Base-by-base conservation (phyloP, 2,888 invertebrate genomes). In the Ctenicera cuprea region DNA sequence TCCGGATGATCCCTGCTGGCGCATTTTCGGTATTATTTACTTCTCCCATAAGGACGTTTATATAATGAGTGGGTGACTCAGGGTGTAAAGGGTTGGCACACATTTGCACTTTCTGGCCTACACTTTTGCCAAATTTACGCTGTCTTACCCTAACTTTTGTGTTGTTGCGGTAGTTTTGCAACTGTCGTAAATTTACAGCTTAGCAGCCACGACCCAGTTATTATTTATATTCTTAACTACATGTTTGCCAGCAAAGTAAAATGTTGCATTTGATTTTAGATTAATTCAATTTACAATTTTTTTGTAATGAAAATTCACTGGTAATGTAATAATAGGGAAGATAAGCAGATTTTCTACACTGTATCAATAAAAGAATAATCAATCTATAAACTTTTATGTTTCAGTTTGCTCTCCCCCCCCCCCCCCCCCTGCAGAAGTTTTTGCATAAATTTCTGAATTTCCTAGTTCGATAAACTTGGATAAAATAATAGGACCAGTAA, bases 31-130 rank as follows among this genome's bases (percentile, higher is more conserved):
- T 71, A 66, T 66, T 67, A 73, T 62, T 61, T 48, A 64, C 43
- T 62, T 45, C 45, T 26, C 37, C 52, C 45, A 63, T 64, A 69
- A 64, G 71, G 59, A 30, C 64, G 63, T 33, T 37, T 37, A 37
- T 76, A 59, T 76, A 63, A 78, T 79, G 80, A 82, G 80, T 81
- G 82, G 78, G 79, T 84, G 83, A 83, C 76, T 83, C 84, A 84
- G 79, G 79, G 74, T 74, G 76, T 71, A 75, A 33, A 80, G 83
- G 83, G 82, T 83, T 83, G 82, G 82, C 83, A 83, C 77, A 83
- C 79, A 83, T 83, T 84, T 82, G 79, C 80, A 81, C 80, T 80
- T 80, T 75, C 71, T 77, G 77, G 73, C 77, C 78, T 68, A 68
- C 70, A 73, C 67, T 70, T 70, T 70, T 37, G 66, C 41, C 62